A percentile compares a stretch with the other conserved stretches of the same genome.
These are phyloP conservation scores for Phortica okadai DNA, from an alignment of 2,888 invertebrate species.

Conservation along the genomic window DNA sequence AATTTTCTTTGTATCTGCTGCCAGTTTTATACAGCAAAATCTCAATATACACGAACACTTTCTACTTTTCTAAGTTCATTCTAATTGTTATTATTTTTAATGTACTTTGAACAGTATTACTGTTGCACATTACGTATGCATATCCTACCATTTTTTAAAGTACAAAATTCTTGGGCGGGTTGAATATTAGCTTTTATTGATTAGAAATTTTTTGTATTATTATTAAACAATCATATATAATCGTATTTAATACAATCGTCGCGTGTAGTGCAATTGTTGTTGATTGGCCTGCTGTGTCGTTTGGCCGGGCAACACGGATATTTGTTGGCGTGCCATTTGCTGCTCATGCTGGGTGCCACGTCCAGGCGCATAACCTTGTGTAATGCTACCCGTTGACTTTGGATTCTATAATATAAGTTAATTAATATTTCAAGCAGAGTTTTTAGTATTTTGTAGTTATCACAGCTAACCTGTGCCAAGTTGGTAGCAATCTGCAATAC, in stretches of 20 bases:
- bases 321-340: constrained; percentile 68
- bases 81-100: too few relatives aligned
- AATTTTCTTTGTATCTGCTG: too few relatives aligned
- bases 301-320: constrained; percentile 68
- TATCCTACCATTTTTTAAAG: too few relatives aligned
- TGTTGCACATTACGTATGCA: too few relatives aligned
- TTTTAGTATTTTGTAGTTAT: neutral
- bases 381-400: constrained; percentile 89
- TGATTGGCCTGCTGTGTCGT: constrained; percentile 65
- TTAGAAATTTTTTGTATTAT: too few relatives aligned
- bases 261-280: constrained; percentile 69
- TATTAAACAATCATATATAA: too few relatives aligned
- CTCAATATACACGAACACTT: too few relatives aligned
- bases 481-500: constrained; percentile 73
- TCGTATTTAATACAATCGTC: constrained; percentile 65
- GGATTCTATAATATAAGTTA: constrained; percentile 78
- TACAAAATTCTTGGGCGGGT: too few relatives aligned
- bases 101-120: too few relatives aligned
- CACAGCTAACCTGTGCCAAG: constrained; percentile 61
- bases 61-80: too few relatives aligned
- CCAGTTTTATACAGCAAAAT: too few relatives aligned
- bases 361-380: constrained; percentile 89
- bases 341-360: constrained; percentile 75
- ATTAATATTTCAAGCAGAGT: neutral
- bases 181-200: too few relatives aligned